Conservation (phyloP, 2,888 invertebrate species). For the Chymomyza caudatula region DNA sequence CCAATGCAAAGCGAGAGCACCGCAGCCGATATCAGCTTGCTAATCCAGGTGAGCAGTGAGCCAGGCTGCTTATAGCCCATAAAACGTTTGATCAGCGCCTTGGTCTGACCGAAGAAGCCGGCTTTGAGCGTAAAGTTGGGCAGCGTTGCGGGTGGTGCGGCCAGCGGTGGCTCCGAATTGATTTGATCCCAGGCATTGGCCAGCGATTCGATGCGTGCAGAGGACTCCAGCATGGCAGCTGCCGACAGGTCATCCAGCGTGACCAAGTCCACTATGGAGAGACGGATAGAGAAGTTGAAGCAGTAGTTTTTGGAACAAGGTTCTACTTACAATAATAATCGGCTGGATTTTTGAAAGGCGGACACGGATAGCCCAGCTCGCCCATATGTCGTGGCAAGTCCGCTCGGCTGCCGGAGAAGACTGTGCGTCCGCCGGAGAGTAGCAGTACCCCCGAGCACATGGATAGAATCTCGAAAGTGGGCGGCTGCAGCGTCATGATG, state of each 20-base stretch:
- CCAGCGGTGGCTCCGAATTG: conserved; percentile 78
- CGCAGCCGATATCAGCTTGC: conserved; percentile 87
- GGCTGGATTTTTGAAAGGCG: conserved; percentile 96
- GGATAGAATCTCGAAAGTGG: conserved; percentile 96
- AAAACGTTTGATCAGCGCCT: conserved; percentile 81
- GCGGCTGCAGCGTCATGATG: conserved; percentile 94
- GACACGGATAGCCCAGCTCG: conserved; percentile 93
- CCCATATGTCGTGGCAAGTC: conserved; percentile 96
- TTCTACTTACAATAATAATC: conserved; percentile 93
- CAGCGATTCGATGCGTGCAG: conserved; percentile 93
- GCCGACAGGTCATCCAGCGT: conserved; percentile 95
- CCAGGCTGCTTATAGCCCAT: conserved; percentile 90
- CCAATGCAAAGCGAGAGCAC: conserved; percentile 90
- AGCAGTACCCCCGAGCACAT: conserved; percentile 87
- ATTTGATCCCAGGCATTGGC: conserved; percentile 84
- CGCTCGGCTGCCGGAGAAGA: conserved; percentile 92
- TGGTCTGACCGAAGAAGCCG: conserved; percentile 84
- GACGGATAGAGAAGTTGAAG: background rate
- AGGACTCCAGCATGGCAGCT: conserved; percentile 96
- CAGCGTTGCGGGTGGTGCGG: conserved; percentile 88
- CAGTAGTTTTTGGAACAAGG: background rate
- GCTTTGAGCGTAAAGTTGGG: conserved; percentile 83
- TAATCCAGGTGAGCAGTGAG: conserved; percentile 88
- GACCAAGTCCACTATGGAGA: conserved; percentile 90
- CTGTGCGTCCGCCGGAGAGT: conserved; percentile 92